Base-by-base conservation (phyloP, 2,888 invertebrate genomes). In the Xanthia togata region DNA sequence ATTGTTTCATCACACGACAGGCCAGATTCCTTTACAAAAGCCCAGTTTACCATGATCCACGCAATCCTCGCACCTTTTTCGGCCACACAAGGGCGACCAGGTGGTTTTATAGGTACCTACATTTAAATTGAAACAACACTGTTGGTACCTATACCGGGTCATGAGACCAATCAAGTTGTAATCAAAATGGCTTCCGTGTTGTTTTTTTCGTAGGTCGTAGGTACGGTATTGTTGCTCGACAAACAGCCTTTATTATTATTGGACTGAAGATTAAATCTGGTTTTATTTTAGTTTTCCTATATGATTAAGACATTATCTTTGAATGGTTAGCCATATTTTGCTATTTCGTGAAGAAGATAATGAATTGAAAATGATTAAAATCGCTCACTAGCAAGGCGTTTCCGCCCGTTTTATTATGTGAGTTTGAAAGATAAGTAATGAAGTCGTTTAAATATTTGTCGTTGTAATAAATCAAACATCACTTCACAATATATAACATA, bases 51-150 rank as follows among this genome's bases (percentile, higher is more conserved):
- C 79, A 68, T 82, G 81, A 83, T 86, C 63, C 57, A 77, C 11
- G 76, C 72, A 79, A 79, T 80, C 80, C 77, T 88, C 79, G 55
- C 47, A 26, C 86, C 86, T 38, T 53, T 79, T 82, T 77, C 50
- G 83, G 76, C 6, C 20, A 26, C 63, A 57, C 88, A 88, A 88
- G 89, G 87, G 81, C 84, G 57, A 63, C 80, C 63, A 79, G 70
- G 44, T 38, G 50, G 41, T 47, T 60, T 62, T 14, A 60, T 68
- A n/a, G n/a, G n/a, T n/a, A n/a, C n/a, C n/a, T n/a, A 74, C 47
- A 69, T 20, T 72, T 74, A 79, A 53, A 74, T 78, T 75, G 68
- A 57, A 72, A 72, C 76, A 76, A 74, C 73, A 50, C 59, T 26
- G 38, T 26, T 20, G 0, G 31, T 41, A 65, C 41, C 4, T 47